Conservation (phyloP, 2,797 vertebrate species). For the Dryobates pubescens region DNA sequence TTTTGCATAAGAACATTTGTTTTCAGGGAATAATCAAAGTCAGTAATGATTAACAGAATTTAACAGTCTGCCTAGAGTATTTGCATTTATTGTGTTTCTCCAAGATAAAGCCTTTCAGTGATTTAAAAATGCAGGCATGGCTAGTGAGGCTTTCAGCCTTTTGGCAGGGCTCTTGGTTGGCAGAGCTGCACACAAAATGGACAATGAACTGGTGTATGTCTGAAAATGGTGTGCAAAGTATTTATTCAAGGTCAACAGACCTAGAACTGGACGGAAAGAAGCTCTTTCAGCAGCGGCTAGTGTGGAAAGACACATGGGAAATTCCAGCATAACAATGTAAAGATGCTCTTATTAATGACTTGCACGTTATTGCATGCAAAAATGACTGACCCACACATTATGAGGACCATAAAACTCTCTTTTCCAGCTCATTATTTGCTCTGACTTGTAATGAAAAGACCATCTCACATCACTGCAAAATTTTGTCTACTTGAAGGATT, state of each 20-base stretch:
- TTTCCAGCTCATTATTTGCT: not conserved
- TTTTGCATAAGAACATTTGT: not conserved
- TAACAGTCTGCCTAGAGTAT: not conserved
- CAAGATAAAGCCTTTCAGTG: conserved; percentile 25
- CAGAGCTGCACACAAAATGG: conserved; percentile 6
- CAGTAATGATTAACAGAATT: not conserved
- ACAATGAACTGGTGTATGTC: not conserved
- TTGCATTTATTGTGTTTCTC: conserved; percentile 2
- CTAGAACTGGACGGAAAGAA: not conserved
- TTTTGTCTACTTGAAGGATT: not conserved
- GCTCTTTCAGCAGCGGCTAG: not conserved
- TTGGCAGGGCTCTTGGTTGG: not conserved
- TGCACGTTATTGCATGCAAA: not conserved
- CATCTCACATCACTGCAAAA: not conserved
- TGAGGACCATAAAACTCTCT: conserved; percentile 57
- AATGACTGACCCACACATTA: not conserved
- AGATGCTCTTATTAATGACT: not conserved
- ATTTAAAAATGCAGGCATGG: conserved; percentile 7
- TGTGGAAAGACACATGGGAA: not conserved
- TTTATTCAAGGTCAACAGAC: not conserved
- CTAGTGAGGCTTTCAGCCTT: conserved; percentile 4
- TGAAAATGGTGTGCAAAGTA: not conserved
- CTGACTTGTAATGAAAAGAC: not conserved
- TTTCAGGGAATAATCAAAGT: conserved; percentile 8
- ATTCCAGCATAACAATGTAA: not conserved